Evolutionary conservation across 2,113 vertebrate species (phyloP).

Genomic region (Corythornis cristatus): DNA sequence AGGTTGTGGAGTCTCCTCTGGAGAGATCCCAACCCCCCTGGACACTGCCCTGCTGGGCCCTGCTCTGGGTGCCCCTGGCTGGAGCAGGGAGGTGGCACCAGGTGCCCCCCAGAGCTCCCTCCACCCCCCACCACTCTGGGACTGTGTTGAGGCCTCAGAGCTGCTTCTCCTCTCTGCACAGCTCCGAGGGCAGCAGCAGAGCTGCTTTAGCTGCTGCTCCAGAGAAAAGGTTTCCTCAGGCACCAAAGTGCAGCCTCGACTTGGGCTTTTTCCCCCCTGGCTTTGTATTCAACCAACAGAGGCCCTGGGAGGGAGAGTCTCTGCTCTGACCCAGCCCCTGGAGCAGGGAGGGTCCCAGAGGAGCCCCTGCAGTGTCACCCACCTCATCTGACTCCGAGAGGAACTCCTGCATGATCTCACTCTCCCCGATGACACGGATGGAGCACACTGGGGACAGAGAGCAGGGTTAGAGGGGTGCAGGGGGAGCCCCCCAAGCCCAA

Average conservation of each 20-base stretch:
- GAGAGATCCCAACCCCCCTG: no score
- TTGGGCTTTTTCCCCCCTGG: no score
- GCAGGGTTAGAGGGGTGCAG: accelerated
- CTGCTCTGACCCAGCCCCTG: background rate
- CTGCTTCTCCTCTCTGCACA: background rate
- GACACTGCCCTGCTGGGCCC: no score
- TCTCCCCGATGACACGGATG: conserved; percentile 94
- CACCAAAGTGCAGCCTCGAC: background rate
- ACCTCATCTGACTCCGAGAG: conserved; percentile 98
- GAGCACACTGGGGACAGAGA: conserved; percentile 86
- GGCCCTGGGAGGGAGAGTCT: background rate
- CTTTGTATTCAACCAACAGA: background rate
- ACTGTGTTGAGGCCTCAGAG: background rate
- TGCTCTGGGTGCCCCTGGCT: background rate
- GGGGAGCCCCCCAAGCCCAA: background rate
- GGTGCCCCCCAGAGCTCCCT: background rate
- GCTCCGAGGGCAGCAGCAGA: background rate
- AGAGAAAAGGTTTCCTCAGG: background rate
- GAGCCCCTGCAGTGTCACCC: background rate
- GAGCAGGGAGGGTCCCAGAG: no score
- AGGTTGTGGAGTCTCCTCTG: no score
- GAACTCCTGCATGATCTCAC: conserved; percentile 98
- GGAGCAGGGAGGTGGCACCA: background rate
- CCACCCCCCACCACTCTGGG: background rate
- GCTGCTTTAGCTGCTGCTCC: background rate